Evolutionary conservation across 2,113 vertebrate genomes (phyloP).

Genomic region (Corydoras maculifer): DNA sequence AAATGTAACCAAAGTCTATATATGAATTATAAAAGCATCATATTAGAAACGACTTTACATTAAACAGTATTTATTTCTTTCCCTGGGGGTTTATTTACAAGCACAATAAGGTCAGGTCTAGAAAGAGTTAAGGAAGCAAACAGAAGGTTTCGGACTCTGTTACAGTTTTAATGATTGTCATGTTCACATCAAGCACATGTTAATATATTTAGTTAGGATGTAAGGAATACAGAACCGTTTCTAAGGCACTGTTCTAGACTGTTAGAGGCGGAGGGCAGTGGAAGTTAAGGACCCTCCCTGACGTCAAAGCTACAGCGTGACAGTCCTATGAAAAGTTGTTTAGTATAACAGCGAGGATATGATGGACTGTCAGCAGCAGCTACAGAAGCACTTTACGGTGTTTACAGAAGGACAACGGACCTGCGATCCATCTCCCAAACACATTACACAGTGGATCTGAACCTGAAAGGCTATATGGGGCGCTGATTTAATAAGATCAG

Average conservation of each 20-base stretch:
- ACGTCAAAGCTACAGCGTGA: constrained; percentile 27
- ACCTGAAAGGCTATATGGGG: background rate
- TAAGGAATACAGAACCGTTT: constrained; percentile 67
- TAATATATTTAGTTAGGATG: constrained; percentile 51
- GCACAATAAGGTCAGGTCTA: constrained; percentile 59
- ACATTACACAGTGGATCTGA: background rate
- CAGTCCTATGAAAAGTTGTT: background rate
- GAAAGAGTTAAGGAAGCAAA: constrained; percentile 55
- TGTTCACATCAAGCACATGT: constrained; percentile 63
- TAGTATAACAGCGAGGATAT: background rate
- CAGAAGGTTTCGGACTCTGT: constrained; percentile 55
- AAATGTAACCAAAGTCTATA: too few species aligned
- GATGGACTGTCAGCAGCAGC: constrained; percentile 9
- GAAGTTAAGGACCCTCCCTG: constrained; percentile 38
- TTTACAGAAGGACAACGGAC: background rate
- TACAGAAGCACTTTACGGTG: constrained; percentile 27
- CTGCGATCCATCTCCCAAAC: background rate
- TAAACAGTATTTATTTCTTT: constrained; percentile 63
- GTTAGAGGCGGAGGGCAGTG: constrained; percentile 50
- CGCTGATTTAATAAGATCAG: too few species aligned
- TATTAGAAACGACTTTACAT: constrained; percentile 78
- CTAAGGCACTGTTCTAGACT: constrained; percentile 82
- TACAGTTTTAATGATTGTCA: constrained; percentile 76
- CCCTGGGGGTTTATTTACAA: constrained; percentile 75
- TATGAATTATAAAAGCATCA: background rate